Evolutionary conservation across 1,140 invertebrate species (phyloP), one percentile per base, ranked within the genome.

Genomic region (Dinothrombium tinctorium): DNA sequence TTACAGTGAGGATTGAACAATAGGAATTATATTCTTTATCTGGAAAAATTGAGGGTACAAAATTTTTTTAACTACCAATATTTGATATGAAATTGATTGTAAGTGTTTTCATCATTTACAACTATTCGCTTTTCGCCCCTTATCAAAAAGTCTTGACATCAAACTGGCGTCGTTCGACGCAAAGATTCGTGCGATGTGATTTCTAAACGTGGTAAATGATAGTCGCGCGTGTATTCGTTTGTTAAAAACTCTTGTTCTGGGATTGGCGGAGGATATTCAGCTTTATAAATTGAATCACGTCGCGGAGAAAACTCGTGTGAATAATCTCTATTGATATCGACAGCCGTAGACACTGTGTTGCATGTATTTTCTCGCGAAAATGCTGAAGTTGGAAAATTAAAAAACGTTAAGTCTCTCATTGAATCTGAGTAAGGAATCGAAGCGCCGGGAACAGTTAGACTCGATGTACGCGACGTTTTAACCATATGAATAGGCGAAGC

Each of bases 321-420:
- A 14, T 12, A 32, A 14, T 32, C 29, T 32, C 29, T 32, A 37
- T 62, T 53, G 38, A 64, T 59, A 50, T 66, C 63, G 14, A 60
- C 63, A 42, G 65, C 63, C n/a, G 64, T 65, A 41, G 64, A 64
- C 22, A 67, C 57, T 53, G 67, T 65, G 49, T 66, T 60, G 39
- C 60, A 60, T 19, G 65, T 63, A 17, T 60, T 50, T 46, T 65
- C 59, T 15, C 62, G 15, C 26, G 12, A 40, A 29, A 33, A 33
- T 38, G 33, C 33, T 32, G 39, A 41, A 22, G 45, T 35, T 22
- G 47, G 52, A 33, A 51, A 51, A 45, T 49, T 50, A 45, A 47
- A 48, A 40, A 40, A 50, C 19, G 50, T 47, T 19, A 53, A 44
- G 37, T 54, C 50, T 39, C 46, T 45, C 53, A 53, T 52, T 8